Evolutionary conservation across 1,140 invertebrate genomes (phyloP).

Genomic region (Adoxophyes honmai): DNA sequence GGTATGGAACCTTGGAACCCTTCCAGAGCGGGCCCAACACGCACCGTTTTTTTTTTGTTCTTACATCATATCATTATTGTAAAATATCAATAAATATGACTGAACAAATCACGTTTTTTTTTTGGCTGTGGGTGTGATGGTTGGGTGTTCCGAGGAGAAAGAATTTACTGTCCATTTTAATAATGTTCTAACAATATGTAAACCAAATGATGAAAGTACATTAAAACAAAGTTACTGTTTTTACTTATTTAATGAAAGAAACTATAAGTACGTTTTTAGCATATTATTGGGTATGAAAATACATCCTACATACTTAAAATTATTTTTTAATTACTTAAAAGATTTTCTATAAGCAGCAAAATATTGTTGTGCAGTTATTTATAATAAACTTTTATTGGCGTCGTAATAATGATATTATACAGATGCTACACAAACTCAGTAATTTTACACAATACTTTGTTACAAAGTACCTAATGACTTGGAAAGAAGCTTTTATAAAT

Average conservation of each 20-base stretch:
- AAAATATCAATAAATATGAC: too few species aligned
- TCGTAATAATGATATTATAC: not conserved
- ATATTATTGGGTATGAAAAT: slow-evolving; percentile 69
- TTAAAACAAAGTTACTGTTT: not conserved
- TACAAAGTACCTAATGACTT: not conserved
- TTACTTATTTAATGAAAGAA: slow-evolving; percentile 12
- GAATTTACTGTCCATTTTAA: too few species aligned
- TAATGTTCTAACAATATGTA: too few species aligned
- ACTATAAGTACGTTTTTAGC: slow-evolving; percentile 34
- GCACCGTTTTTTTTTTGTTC: too few species aligned
- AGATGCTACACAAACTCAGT: not conserved
- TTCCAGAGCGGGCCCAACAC: too few species aligned
- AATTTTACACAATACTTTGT: slow-evolving; percentile 13
- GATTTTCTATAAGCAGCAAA: not conserved
- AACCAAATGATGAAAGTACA: not conserved
- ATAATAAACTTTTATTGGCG: not conserved
- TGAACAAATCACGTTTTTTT: too few species aligned
- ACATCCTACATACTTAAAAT: slow-evolving; percentile 70
- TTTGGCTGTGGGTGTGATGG: too few species aligned
- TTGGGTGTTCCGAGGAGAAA: too few species aligned
- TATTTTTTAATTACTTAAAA: slow-evolving; percentile 56
- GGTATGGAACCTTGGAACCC: too few species aligned
- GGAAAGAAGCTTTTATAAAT: not conserved
- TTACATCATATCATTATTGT: too few species aligned
- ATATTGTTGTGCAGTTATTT: not conserved